These are phyloP conservation scores for Belgica antarctica DNA, from an alignment of 2,888 invertebrate species.

Conservation along the genomic window DNA sequence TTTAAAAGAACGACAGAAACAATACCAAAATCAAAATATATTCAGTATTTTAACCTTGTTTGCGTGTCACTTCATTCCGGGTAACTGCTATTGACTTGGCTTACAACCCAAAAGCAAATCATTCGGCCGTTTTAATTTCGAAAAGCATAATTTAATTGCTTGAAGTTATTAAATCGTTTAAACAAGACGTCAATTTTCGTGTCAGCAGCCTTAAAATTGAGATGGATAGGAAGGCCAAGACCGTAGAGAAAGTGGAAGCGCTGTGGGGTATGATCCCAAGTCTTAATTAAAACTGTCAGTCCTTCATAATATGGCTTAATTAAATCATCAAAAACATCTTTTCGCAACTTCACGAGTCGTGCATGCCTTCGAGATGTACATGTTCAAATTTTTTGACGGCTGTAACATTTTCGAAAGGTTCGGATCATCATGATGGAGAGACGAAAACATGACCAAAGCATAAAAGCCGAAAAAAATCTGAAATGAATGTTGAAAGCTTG, in stretches of 20 bases:
- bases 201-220: not conserved
- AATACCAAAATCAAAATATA: too few relatives aligned
- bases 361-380: constrained; percentile 9
- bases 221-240: not conserved
- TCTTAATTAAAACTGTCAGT: constrained; percentile 39
- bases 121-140: not conserved
- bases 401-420: not conserved
- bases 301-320: constrained; percentile 39
- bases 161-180: not conserved
- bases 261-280: not conserved
- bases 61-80: not conserved
- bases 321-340: constrained; percentile 38
- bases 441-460: not conserved
- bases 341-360: constrained; percentile 21
- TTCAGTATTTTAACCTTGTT: too few relatives aligned
- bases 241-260: not conserved
- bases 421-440: not conserved
- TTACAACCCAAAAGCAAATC: not conserved
- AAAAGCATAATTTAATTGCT: constrained; percentile 3
- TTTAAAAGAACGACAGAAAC: too few relatives aligned
- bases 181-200: constrained; percentile 2
- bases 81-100: not conserved
- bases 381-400: not conserved
- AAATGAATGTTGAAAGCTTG: constrained; percentile 12
- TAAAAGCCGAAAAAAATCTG: not conserved